Conservation (phyloP, 2,888 invertebrate genomes). For the Cynaeus angustus region DNA sequence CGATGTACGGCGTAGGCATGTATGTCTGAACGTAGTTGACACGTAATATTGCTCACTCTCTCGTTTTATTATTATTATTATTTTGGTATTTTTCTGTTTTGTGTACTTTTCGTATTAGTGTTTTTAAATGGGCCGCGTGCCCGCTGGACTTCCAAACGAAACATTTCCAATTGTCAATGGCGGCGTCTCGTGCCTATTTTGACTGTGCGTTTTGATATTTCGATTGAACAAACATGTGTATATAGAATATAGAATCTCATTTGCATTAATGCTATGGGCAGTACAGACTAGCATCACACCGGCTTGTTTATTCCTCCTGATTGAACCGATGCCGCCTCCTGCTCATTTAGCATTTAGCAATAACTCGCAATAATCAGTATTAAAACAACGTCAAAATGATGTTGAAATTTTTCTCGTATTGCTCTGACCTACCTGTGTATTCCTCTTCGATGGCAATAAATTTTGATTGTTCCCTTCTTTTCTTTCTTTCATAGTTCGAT, state of each 20-base stretch:
- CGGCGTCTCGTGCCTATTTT: conserved; percentile 67
- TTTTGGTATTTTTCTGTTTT: conserved; percentile 46
- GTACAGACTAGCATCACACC: conserved; percentile 57
- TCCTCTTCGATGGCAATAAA: conserved; percentile 62
- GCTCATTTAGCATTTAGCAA: conserved; percentile 73
- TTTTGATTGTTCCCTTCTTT: conserved; percentile 22
- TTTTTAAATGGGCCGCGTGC: conserved; percentile 39
- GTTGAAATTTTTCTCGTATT: conserved; percentile 36
- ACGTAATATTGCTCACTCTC: conserved; percentile 57
- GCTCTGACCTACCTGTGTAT: conserved; percentile 50
- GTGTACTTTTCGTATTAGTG: conserved; percentile 35
- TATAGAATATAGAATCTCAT: conserved; percentile 54
- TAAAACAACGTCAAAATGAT: conserved; percentile 57
- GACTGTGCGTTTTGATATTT: conserved; percentile 62
- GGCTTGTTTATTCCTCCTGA: conserved; percentile 48
- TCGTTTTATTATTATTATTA: conserved; percentile 48
- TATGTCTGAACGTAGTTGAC: conserved; percentile 79
- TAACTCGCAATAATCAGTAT: conserved; percentile 75
- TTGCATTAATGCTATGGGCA: conserved; percentile 63
- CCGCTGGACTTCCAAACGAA: conserved; percentile 56
- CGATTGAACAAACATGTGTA: conserved; percentile 51
- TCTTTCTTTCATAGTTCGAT: conserved; percentile 5
- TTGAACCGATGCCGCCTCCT: conserved; percentile 61
- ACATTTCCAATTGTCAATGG: conserved; percentile 68
- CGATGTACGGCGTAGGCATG: conserved; percentile 95